Base-by-base conservation (phyloP, 92 coral and sea anemone genomes). In the Zoanthus sansibaricus region DNA sequence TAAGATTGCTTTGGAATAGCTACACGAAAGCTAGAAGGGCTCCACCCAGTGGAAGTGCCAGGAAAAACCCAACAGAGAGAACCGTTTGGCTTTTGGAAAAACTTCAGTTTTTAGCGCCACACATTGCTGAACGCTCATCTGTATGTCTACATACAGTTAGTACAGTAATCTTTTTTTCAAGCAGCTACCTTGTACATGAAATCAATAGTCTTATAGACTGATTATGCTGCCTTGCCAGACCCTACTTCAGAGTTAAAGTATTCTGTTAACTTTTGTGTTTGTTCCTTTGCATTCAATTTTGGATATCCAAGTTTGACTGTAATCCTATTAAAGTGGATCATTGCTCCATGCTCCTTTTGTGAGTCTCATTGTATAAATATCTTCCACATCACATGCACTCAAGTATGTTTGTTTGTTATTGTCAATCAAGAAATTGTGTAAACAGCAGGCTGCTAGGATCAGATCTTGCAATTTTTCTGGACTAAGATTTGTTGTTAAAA, bases 351-450 rank as follows among this genome's bases (percentile, higher is more conserved):
- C 32, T 12, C 93, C 93, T 8, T 83, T 33, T 42, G 77, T 52
- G 32, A 91, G 18, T 33, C 45, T 75, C 45, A 77, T 77, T 49
- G 75, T 51, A 32, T 46, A 82, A 20, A 73, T 83, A 48, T 82
- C 74, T 87, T 91, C 89, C 20, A 75, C 78, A 82, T 91, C 91
- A 11, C 73, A 73, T 20, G 25, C 83, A 76, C 93, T 61, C 69
- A 61, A 61, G 69, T 61, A 61, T 61, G 69, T 31, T 18, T 61
- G 32, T 61, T 61, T n/a, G 69, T 16, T 61, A 61, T 61, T 61
- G 1, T 61, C 69, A 61, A 61, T 61, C 32, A 61, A 61, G 69
- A 61, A 18, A 61, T 61, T 61, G 69, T 61, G 69, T 18, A 61
- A 61, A 61, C 9, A 61, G 69, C 69, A 61, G 25, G 69, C 69